Conservation (phyloP, 2,888 invertebrate species). For the Prenolepis imparis region DNA sequence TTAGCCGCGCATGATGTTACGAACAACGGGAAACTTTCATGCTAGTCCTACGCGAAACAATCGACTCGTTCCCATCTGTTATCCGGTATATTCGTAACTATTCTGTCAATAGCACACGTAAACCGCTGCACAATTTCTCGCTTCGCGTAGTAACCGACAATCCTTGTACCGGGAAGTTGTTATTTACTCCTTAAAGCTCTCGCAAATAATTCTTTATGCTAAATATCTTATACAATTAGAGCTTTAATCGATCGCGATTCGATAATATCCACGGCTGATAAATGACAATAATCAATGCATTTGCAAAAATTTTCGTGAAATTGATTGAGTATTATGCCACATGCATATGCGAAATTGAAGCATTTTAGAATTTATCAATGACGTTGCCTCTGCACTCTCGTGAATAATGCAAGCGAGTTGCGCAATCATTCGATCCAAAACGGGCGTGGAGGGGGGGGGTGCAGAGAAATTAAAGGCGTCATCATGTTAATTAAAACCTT, state of each 20-base stretch:
- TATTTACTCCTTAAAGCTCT: background rate
- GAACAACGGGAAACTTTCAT: conserved; percentile 44
- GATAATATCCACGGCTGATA: background rate
- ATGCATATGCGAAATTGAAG: conserved; percentile 38
- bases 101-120: conserved; percentile 48
- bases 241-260: background rate
- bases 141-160: conserved; percentile 17
- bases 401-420: conserved; percentile 54
- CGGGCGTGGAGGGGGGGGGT: conserved; percentile 38
- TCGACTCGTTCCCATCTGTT: conserved; percentile 50
- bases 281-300: background rate
- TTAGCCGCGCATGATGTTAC: conserved; percentile 36
- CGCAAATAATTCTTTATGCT: background rate
- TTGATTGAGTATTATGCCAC: conserved; percentile 7
- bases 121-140: conserved; percentile 40
- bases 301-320: background rate
- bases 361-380: conserved; percentile 3
- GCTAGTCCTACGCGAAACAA: conserved; percentile 35
- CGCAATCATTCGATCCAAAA: conserved; percentile 53
- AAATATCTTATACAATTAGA: background rate
- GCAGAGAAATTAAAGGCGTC: conserved; percentile 70
- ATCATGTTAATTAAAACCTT: conserved; percentile 74
- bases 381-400: conserved; percentile 41
- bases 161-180: background rate
- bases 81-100: conserved; percentile 52